Conservation (phyloP, 2,888 invertebrate species). For the Mechanitis mazaeus region DNA sequence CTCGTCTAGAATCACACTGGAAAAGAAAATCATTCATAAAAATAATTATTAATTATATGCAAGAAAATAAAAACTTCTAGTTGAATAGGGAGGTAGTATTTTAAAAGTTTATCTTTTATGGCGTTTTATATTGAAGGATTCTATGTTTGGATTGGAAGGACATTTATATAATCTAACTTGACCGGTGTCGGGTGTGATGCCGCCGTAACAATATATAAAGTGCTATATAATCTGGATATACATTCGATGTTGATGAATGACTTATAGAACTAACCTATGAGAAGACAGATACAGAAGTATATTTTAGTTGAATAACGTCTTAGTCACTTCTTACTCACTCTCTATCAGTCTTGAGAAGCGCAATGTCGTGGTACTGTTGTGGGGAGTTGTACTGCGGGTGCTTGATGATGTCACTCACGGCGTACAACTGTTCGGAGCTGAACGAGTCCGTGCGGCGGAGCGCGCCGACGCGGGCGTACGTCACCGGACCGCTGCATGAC, state of each 20-base stretch:
- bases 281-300: too few relatives aligned
- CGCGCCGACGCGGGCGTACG: slow-evolving; percentile 31
- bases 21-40: neutral
- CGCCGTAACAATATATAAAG: too few relatives aligned
- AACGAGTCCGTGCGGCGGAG: slow-evolving; percentile 31
- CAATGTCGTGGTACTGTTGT: neutral
- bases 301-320: neutral
- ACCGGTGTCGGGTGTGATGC: too few relatives aligned
- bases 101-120: too few relatives aligned
- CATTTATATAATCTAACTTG: too few relatives aligned
- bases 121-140: too few relatives aligned
- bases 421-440: slow-evolving; percentile 32
- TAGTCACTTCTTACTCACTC: neutral
- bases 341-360: neutral
- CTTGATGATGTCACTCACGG: slow-evolving; percentile 34
- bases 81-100: too few relatives aligned
- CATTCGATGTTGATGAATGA: too few relatives aligned
- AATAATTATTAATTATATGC: too few relatives aligned
- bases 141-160: too few relatives aligned
- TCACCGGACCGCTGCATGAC: slow-evolving; percentile 36
- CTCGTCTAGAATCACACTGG: slow-evolving; percentile 35
- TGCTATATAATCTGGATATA: too few relatives aligned
- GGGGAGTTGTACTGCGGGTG: slow-evolving; percentile 36
- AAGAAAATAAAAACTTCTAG: too few relatives aligned
- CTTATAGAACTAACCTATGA: neutral